Evolutionary conservation across 2,113 vertebrate genomes (phyloP).

Genomic region (Rhynchomys soricoides): DNA sequence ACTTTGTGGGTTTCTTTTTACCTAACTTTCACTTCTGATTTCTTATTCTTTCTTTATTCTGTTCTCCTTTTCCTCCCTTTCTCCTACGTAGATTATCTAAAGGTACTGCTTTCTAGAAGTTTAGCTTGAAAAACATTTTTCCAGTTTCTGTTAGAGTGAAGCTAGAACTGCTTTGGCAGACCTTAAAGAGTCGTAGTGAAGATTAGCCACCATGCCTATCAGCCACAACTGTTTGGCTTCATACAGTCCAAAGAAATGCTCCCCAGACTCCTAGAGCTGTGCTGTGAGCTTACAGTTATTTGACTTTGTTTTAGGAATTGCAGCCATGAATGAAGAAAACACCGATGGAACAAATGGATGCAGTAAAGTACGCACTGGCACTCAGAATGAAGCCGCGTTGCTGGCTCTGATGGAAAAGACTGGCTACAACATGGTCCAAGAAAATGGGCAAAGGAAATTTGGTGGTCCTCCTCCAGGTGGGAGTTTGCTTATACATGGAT

Average conservation of each 20-base stretch:
- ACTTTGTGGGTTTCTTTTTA: neutral
- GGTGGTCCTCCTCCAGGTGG: slow-evolving; percentile 97
- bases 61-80: neutral
- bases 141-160: neutral
- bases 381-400: slow-evolving; percentile 89
- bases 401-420: slow-evolving; percentile 93
- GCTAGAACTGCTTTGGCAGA: neutral
- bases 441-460: slow-evolving; percentile 97
- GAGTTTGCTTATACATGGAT: slow-evolving; percentile 46
- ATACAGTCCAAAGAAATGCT: neutral
- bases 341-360: slow-evolving; percentile 76
- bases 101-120: neutral
- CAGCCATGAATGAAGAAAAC: slow-evolving; percentile 85
- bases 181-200: neutral
- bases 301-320: slow-evolving; percentile 78
- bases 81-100: neutral
- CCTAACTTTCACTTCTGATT: neutral
- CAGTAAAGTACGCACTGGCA: slow-evolving; percentile 81
- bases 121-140: neutral
- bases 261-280: neutral
- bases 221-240: neutral
- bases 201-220: neutral
- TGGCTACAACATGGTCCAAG: slow-evolving; percentile 95
- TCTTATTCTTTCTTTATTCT: neutral
- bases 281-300: neutral